Evolutionary conservation across 37 sponge, comb jelly and placozoan species (phyloP), one percentile per base, ranked within the genome.

Genomic region (Dysidea cf. avara): DNA sequence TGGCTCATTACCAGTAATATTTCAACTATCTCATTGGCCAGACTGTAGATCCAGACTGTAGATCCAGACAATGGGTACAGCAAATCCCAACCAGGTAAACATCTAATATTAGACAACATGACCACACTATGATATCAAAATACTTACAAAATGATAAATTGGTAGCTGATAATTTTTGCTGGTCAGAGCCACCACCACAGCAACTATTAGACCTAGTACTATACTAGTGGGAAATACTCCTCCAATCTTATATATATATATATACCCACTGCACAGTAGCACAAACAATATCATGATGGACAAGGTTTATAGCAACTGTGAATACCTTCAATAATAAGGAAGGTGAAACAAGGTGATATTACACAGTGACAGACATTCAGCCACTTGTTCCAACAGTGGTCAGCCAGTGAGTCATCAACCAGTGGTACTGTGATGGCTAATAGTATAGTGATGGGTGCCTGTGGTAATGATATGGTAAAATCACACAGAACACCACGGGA

Each of bases 311-410:
- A 56, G 39, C 52, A 37, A 36, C 37, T 6, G 31, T 6, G 12
- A 7, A 64, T 77, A 81, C 80, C 20, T 48, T 81, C 61, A 13
- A 78, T 86, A 24, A 85, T 48, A 3, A 81, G 68, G 0, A 51
- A 22, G 22, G 81, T 47, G 22, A 88, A 80, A 16, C 88, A 46
- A 7, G 96, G 96, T 21, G 79, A 85, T 40, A 78, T 74, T 40
- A 87, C 69, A 65, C 88, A 88, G 46, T 97, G 99, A 24, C 90
- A 53, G 12, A 89, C 76, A 39, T 85, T 91, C 35, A 94, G 76
- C 95, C 96, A 90, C 28, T 85, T 87, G 79, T 91, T 97, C 99
- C 99, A 97, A 68, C 80, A 82, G 61, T 90, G 77, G 26, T 84
- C 36, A 0, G 83, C 85, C 64, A 75, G 87, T 7, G 84, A 87